Evolutionary conservation across 2,797 vertebrate genomes (phyloP), one percentile per base, ranked within the genome.

Genomic region (Labeo calbasu): DNA sequence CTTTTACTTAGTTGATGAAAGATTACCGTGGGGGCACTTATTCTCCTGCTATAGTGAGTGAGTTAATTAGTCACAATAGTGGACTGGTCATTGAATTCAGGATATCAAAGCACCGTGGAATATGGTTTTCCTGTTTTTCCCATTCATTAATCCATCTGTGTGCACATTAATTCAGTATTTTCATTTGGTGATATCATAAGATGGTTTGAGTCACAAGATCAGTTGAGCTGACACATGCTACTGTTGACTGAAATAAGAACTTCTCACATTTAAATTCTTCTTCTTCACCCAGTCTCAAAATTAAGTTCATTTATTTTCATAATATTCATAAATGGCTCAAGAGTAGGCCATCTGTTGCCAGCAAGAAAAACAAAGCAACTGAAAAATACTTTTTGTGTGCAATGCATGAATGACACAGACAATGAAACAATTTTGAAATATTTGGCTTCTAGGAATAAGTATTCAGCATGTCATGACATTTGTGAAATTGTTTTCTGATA

Each of bases 401-500:
- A 59, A 14, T 43, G 21, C 32, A 40, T 36, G 25, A 78, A 48
- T 13, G 12, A 48, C 12, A 65, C 23, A 32, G 43, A 50, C 59
- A n/a, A 61, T 43, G 36, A 21, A 57, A 9, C 50, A 50, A 32
- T 5, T 12, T 50, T 5, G 2, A 28, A 46, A 46, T 13, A 28
- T 55, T 21, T 79, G n/a, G 15, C 23, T 48, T 53, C 71, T 46
- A 23, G 66, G 57, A 81, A 79, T 21, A 9, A 21, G 59, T 48
- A 46, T 77, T 77, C 2, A 80, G 17, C 50, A 50, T 23, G 46
- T n/a, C 43, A 61, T 32, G 40, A 50, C 23, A 72, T 61, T 81
- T 72, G 48, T 72, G 15, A 59, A 81, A 21, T 32, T 32, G 17
- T 72, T 81, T 81, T 69, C 8, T 32, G n/a, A 61, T 28, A 50